Percentiles rank a stretch among this genome's conserved stretches.
phyloP scores from a whole-genome alignment of 2,113 vertebrate genomes.

The Pterocles orientalis region DNA sequence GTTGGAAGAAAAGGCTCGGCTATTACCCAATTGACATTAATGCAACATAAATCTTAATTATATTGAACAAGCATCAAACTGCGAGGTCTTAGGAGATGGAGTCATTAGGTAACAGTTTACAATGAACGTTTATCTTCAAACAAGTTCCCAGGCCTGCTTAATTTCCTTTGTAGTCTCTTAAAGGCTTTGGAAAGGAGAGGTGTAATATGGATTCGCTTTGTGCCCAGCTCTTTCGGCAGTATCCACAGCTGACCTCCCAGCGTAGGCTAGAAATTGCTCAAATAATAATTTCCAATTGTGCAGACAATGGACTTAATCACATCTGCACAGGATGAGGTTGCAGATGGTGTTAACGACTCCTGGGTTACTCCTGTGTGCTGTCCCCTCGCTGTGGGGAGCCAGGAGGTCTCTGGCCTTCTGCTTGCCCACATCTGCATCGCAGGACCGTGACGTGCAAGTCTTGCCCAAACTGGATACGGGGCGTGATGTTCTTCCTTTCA shows the following conservation, averaged over 20 bases:
- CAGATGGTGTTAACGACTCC: not conserved
- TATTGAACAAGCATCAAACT: conserved; percentile 26
- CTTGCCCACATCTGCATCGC: not conserved
- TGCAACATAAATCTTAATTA: conserved; percentile 61
- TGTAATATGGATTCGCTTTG: not conserved
- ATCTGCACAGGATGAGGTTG: not conserved
- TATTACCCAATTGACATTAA: conserved; percentile 36
- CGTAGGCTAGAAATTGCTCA: not conserved
- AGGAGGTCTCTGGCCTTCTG: not conserved
- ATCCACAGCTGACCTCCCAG: not conserved
- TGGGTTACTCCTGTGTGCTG: not conserved
- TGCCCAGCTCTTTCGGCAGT: not conserved
- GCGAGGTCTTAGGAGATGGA: not conserved
- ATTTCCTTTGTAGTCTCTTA: not conserved
- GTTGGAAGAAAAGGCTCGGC: not conserved
- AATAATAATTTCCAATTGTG: not conserved
- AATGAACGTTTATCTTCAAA: conserved; percentile 16
- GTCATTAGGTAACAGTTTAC: conserved; percentile 17
- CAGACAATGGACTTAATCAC: not conserved
- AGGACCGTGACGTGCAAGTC: fast-evolving
- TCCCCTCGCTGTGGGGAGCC: not conserved
- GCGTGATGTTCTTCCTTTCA: not conserved
- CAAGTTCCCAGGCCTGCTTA: not conserved
- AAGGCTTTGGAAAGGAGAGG: not conserved
- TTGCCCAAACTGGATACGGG: not conserved